Conservation (phyloP, 2,797 vertebrate species). For the Micromesistius poutassou region DNA sequence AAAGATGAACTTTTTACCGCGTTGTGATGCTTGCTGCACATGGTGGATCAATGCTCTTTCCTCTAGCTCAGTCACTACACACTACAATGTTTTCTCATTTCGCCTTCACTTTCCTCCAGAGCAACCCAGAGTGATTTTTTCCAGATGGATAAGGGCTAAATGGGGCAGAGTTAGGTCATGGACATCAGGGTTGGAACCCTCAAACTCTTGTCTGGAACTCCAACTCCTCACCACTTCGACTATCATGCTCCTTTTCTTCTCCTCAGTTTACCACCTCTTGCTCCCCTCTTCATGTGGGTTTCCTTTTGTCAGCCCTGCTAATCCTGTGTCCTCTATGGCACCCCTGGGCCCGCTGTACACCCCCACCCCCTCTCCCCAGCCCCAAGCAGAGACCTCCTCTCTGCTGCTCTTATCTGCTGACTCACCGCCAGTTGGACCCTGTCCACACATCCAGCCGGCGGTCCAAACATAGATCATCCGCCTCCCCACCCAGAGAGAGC, state of each 20-base stretch:
- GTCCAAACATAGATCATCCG: background rate
- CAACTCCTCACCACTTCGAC: background rate
- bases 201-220: background rate
- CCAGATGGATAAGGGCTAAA: background rate
- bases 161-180: background rate
- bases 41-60: background rate
- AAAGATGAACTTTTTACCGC: background rate
- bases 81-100: background rate
- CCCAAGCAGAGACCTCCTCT: background rate
- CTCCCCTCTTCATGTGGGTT: background rate
- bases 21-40: background rate
- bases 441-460: background rate
- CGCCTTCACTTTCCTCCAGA: background rate
- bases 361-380: background rate
- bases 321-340: background rate
- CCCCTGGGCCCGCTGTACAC: background rate
- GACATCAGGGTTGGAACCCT: background rate
- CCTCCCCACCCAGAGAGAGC: background rate
- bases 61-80: no score
- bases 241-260: background rate
- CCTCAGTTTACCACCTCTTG: background rate
- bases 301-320: background rate
- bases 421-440: background rate
- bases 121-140: background rate
- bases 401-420: background rate